These are phyloP conservation scores for Cheilosia variabilis DNA, from an alignment of 2,888 invertebrate species.

Conservation along the genomic window DNA sequence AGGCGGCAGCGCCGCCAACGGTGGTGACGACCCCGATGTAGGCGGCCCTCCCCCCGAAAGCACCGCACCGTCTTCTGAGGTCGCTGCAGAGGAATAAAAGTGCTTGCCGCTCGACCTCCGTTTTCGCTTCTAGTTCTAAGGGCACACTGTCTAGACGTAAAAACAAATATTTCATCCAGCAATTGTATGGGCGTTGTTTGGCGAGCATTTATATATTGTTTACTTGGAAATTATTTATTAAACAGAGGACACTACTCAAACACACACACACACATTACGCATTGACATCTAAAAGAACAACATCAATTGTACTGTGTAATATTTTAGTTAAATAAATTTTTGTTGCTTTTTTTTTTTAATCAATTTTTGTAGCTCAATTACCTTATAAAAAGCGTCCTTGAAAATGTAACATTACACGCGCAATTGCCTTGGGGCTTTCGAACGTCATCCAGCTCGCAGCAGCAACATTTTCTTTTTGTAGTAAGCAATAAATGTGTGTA, in stretches of 20 bases:
- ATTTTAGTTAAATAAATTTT: slow-evolving; percentile 46
- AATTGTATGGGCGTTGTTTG: slow-evolving; percentile 42
- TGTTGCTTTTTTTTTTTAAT: slow-evolving; percentile 13
- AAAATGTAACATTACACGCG: background rate
- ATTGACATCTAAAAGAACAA: background rate
- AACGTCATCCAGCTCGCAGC: background rate
- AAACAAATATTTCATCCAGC: slow-evolving; percentile 13
- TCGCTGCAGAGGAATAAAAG: slow-evolving; percentile 40
- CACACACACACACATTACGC: background rate
- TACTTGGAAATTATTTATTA: slow-evolving; percentile 52
- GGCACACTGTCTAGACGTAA: slow-evolving; percentile 17
- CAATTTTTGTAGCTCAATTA: slow-evolving; percentile 30
- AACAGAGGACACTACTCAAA: slow-evolving; percentile 3
- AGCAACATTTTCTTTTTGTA: background rate
- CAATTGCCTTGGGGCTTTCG: background rate
- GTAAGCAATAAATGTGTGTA: background rate
- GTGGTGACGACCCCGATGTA: background rate
- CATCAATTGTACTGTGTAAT: slow-evolving; percentile 8
- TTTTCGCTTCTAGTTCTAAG: slow-evolving; percentile 24
- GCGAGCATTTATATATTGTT: slow-evolving; percentile 57
- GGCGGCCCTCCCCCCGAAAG: slow-evolving; percentile 21
- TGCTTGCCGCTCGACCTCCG: background rate
- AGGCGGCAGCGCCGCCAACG: background rate
- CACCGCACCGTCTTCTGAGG: slow-evolving; percentile 18
- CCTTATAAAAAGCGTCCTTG: slow-evolving; percentile 9